phyloP scores from a whole-genome alignment of 2,113 vertebrate species.

The Meriones unguiculatus region DNA sequence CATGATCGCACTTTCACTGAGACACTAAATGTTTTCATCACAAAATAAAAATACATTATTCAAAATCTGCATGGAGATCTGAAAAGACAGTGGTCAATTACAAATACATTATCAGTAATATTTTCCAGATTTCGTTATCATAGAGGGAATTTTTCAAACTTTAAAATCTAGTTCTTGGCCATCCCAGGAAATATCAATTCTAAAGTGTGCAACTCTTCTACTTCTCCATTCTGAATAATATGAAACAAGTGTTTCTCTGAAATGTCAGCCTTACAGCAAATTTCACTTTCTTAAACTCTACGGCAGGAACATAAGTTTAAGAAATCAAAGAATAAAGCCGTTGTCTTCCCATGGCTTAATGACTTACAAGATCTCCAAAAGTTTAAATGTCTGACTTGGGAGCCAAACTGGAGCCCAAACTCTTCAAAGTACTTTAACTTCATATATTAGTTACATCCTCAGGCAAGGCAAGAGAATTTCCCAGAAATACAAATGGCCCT shows the following conservation, averaged over 20 bases:
- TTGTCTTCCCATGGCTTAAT: not conserved
- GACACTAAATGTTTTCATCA: not conserved
- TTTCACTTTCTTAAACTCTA: conserved; percentile 49
- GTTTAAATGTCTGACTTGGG: not conserved
- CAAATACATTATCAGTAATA: not conserved
- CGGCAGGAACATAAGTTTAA: conserved; percentile 33
- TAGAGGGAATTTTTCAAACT: not conserved
- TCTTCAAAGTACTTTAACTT: conserved; percentile 9
- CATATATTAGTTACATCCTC: not conserved
- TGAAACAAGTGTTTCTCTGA: conserved; percentile 61
- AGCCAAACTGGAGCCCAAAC: not conserved
- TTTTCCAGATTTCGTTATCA: conserved; percentile 21
- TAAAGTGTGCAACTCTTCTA: conserved; percentile 16
- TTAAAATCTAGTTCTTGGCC: conserved; percentile 23
- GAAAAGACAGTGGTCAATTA: not conserved
- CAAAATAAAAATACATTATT: not conserved
- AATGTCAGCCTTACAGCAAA: conserved; percentile 36
- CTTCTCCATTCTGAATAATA: conserved; percentile 2
- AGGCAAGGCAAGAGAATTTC: conserved; percentile 22
- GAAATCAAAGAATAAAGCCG: not conserved
- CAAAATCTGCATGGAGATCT: not conserved
- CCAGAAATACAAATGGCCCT: not conserved
- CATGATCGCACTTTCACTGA: conserved; percentile 7
- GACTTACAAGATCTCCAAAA: not conserved
- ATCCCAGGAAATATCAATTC: conserved; percentile 20